Evolutionary conservation across 30 jellyfish, hydroid and myxozoan genomes (phyloP).

Genomic region (Aurelia aurita): DNA sequence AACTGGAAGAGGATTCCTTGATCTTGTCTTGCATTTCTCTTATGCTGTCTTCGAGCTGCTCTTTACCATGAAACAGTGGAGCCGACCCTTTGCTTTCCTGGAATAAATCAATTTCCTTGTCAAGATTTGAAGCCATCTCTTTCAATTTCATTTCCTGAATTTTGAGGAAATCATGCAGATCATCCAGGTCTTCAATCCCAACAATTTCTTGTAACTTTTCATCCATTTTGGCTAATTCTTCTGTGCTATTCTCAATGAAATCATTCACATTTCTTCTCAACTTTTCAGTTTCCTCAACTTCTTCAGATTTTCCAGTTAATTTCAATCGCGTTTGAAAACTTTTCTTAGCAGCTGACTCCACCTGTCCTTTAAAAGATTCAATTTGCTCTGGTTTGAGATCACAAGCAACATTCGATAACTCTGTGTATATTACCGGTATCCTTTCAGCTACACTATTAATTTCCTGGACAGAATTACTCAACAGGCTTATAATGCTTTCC

Average conservation of each 20-base stretch:
- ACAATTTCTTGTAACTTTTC: conserved; percentile 4
- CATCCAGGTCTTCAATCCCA: conserved; percentile 8
- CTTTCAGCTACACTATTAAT: conserved; percentile 36
- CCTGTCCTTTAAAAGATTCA: conserved; percentile 10
- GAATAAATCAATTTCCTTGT: background rate
- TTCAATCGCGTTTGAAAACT: conserved; percentile 26
- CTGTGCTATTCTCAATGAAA: background rate
- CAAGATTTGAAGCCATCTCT: conserved; percentile 10
- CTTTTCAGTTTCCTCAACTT: conserved; percentile 32
- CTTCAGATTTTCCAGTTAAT: conserved; percentile 11
- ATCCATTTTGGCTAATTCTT: background rate
- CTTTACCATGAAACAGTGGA: background rate
- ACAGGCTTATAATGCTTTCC: conserved; percentile 7
- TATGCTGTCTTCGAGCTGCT: background rate
- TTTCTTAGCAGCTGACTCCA: conserved; percentile 22
- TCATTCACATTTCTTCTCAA: background rate
- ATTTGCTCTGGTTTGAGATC: conserved; percentile 37
- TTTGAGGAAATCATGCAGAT: conserved; percentile 27
- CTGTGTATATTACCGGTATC: conserved; percentile 27
- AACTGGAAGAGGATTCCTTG: background rate
- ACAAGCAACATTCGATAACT: background rate
- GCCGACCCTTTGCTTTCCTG: background rate
- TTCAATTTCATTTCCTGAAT: conserved; percentile 16
- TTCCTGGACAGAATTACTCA: conserved; percentile 44
- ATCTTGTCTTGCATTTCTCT: background rate